phyloP scores from a whole-genome alignment of 2,797 vertebrate species.

The Hybognathus amarus region DNA sequence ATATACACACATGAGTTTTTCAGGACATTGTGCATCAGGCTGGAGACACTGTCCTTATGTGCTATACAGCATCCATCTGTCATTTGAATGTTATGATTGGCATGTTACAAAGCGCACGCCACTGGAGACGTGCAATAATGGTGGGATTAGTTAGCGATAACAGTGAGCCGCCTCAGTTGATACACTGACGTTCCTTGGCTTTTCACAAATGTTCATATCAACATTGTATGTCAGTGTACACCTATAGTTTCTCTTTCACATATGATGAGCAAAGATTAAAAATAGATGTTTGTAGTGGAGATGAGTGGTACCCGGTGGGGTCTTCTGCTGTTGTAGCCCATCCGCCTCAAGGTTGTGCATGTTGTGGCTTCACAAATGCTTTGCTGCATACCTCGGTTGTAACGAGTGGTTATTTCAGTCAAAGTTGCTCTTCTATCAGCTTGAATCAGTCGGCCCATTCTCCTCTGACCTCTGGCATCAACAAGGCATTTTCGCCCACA shows the following conservation, averaged over 20 bases:
- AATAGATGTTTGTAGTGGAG: not conserved
- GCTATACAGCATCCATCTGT: conserved; percentile 24
- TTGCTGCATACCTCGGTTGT: too few species aligned
- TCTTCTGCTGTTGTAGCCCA: too few species aligned
- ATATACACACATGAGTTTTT: not conserved
- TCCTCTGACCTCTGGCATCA: too few species aligned
- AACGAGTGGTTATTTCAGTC: too few species aligned
- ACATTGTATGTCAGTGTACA: not conserved
- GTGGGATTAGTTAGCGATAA: conserved; percentile 1
- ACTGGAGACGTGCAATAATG: not conserved
- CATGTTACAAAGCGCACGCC: not conserved
- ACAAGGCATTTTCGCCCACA: too few species aligned
- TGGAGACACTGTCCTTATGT: not conserved
- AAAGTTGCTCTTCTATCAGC: too few species aligned
- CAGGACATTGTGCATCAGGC: not conserved
- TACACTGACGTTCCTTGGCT: not conserved
- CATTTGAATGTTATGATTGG: not conserved
- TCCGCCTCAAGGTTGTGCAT: too few species aligned
- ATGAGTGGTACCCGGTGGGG: too few species aligned
- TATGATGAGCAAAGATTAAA: not conserved
- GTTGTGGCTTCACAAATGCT: too few species aligned
- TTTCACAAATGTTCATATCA: not conserved
- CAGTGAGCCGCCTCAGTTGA: not conserved
- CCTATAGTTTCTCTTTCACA: not conserved
- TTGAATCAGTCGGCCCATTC: too few species aligned